A percentile compares a stretch with the other conserved stretches of the same genome.
Evolutionary conservation across 2,888 invertebrate species (phyloP).

Genomic region (Megaustenia siamemsis): DNA sequence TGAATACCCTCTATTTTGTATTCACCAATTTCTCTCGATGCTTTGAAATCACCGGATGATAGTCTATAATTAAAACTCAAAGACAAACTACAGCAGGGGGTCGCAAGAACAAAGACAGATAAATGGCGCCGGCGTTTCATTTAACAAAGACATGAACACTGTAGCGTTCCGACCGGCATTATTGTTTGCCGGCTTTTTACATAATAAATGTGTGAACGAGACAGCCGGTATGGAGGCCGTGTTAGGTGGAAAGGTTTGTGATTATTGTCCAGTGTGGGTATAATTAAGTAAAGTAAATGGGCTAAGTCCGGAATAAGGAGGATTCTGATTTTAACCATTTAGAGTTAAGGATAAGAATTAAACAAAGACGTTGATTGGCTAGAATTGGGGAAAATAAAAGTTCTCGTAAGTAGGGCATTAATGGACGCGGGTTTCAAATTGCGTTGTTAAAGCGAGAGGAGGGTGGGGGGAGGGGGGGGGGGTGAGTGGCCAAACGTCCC

Average conservation of each 20-base stretch:
- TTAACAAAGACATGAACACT: background rate
- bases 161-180: constrained; percentile 13
- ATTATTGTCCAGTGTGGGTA: no score
- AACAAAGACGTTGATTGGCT: constrained; percentile 1
- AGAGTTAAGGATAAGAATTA: background rate
- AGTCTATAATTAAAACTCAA: constrained; percentile 18
- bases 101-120: no score
- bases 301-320: background rate
- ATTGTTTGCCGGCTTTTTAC: constrained; percentile 8
- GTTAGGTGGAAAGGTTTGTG: background rate
- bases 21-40: no score
- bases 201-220: constrained; percentile 40
- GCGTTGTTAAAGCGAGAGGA: no score
- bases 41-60: background rate
- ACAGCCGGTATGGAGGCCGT: constrained; percentile 17
- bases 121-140: no score
- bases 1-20: no score
- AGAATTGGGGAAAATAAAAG: no score
- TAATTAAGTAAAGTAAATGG: constrained; percentile 30
- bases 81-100: background rate
- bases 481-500: no score
- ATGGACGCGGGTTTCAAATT: no score
- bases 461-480: no score
- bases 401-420: no score
- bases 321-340: constrained; percentile 13